phyloP scores from a whole-genome alignment of 2,113 vertebrate genomes.

The Cheirogaleus medius region DNA sequence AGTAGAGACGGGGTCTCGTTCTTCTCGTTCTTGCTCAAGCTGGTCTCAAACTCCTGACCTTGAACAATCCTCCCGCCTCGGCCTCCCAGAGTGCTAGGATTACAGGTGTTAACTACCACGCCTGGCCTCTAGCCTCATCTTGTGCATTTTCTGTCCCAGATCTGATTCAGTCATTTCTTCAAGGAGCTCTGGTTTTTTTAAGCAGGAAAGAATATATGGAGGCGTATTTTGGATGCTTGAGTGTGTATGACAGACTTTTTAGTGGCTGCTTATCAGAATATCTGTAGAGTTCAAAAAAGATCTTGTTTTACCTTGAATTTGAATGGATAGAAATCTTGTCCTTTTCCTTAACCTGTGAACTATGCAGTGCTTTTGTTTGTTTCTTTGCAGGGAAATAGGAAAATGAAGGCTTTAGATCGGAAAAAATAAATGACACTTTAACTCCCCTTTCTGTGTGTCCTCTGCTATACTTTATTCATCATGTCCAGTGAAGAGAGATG shows the following conservation, averaged over 20 bases:
- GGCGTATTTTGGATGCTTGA: background rate
- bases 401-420: background rate
- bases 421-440: background rate
- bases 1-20: too few relatives aligned
- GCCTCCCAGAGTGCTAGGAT: too few relatives aligned
- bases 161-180: background rate
- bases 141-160: background rate
- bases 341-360: background rate
- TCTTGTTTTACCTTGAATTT: background rate
- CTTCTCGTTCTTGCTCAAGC: too few relatives aligned
- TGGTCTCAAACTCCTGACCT: too few relatives aligned
- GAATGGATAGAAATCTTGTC: background rate
- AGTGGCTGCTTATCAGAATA: background rate
- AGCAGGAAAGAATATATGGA: background rate
- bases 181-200: background rate
- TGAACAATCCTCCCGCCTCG: too few relatives aligned
- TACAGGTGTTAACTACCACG: too few relatives aligned
- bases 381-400: constrained; percentile 1
- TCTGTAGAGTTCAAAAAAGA: background rate
- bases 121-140: background rate
- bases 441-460: background rate
- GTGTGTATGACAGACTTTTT: background rate
- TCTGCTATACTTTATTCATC: background rate
- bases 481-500: background rate
- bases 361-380: background rate